phyloP scores from a whole-genome alignment of 2,888 invertebrate species.

The Ochropleura plecta region DNA sequence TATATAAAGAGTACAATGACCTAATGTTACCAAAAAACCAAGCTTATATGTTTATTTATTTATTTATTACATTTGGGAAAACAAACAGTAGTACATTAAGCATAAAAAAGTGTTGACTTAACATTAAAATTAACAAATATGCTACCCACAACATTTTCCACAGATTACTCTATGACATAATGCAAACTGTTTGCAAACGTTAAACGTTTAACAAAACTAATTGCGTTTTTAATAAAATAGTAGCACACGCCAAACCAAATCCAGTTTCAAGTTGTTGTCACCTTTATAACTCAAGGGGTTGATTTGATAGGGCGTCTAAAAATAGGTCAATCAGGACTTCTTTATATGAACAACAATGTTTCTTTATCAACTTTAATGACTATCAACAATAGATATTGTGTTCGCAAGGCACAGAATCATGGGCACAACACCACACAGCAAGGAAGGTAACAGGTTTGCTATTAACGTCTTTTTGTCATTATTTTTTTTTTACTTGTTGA shows the following conservation, averaged over 20 bases:
- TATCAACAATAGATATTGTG: constrained; percentile 42
- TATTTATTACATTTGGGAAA: too few species aligned
- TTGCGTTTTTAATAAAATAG: not conserved
- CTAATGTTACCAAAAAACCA: not conserved
- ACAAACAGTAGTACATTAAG: too few species aligned
- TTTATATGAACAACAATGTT: constrained; percentile 24
- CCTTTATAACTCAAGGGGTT: constrained; percentile 2
- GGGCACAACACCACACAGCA: too few species aligned
- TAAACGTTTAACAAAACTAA: constrained; percentile 11
- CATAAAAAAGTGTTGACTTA: too few species aligned
- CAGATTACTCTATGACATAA: too few species aligned
- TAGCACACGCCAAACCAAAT: constrained; percentile 9
- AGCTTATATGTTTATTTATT: too few species aligned
- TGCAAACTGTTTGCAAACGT: too few species aligned
- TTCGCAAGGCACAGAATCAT: not conserved
- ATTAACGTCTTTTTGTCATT: constrained; percentile 8
- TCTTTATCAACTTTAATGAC: constrained; percentile 16
- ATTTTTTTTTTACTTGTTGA: too few species aligned
- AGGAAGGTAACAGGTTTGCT: constrained; percentile 12
- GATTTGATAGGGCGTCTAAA: constrained; percentile 6
- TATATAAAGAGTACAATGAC: not conserved
- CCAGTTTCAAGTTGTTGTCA: not conserved
- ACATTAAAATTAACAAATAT: too few species aligned
- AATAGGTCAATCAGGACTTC: constrained; percentile 42
- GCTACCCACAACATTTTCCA: too few species aligned